A percentile compares a stretch with the other conserved stretches of the same genome.
These are phyloP conservation scores for Platorchestia sp. DNA, from an alignment of 1,140 invertebrate genomes.

Conservation along the genomic window DNA sequence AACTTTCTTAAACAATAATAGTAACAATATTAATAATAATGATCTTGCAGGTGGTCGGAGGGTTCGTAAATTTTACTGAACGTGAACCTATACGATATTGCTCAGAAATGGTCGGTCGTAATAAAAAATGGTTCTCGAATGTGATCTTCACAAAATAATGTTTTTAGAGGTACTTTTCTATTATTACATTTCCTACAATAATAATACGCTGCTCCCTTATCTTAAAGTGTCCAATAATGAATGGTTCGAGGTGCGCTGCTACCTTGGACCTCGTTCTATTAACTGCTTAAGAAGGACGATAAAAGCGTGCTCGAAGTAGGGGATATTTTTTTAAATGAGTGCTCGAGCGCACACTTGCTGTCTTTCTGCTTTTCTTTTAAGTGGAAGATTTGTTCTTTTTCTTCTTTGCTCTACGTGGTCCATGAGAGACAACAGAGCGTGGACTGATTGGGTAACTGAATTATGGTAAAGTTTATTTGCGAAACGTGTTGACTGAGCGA, in stretches of 20 bases:
- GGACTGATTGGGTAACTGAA: not conserved
- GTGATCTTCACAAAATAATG: not conserved
- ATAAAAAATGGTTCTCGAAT: not conserved
- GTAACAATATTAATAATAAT: no score
- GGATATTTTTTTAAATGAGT: not conserved
- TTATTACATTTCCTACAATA: no score
- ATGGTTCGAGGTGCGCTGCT: not conserved
- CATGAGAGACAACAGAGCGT: not conserved
- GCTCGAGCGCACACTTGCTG: not conserved
- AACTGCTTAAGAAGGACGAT: not conserved
- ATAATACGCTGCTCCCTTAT: not conserved
- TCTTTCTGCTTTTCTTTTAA: not conserved
- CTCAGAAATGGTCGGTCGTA: not conserved
- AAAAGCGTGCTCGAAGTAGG: not conserved
- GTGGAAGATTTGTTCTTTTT: not conserved
- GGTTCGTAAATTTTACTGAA: not conserved
- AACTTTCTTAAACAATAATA: no score
- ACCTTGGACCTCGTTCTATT: not conserved
- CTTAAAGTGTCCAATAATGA: not conserved
- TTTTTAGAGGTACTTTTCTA: no score
- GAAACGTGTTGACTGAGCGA: not conserved
- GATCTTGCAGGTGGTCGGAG: not conserved
- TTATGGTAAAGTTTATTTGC: conserved; percentile 2
- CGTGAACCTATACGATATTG: not conserved
- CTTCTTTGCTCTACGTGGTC: not conserved